Evolutionary conservation across 30 jellyfish, hydroid and myxozoan genomes (phyloP).

Genomic region (Thelohanellus kitauei): DNA sequence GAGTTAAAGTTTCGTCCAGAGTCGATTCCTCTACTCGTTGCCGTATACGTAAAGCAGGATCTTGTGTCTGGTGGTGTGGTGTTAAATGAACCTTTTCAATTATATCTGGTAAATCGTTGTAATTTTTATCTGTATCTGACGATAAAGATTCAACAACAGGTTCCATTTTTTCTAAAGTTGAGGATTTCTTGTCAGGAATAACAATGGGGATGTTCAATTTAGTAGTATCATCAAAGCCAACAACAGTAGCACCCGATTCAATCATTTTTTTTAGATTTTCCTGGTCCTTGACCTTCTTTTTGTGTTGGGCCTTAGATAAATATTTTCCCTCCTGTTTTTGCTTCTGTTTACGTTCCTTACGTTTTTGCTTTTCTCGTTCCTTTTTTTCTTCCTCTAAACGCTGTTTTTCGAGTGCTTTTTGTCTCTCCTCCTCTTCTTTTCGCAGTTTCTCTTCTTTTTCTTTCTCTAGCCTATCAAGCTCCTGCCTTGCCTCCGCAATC

Average conservation of each 20-base stretch:
- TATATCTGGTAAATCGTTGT: too few species aligned
- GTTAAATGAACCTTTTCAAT: too few species aligned
- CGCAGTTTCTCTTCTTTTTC: conserved; percentile 42
- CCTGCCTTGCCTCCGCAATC: conserved; percentile 34
- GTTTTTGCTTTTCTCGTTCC: conserved; percentile 53
- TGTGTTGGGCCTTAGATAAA: conserved; percentile 56
- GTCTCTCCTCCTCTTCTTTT: conserved; percentile 59
- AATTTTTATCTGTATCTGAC: too few species aligned
- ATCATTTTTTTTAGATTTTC: background rate
- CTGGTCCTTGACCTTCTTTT: conserved; percentile 3
- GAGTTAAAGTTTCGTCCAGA: conserved; percentile 5
- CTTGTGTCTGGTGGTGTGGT: background rate
- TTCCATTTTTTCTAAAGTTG: too few species aligned
- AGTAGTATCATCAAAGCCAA: background rate
- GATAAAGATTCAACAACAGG: too few species aligned
- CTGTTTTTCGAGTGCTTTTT: conserved; percentile 43
- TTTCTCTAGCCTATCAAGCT: conserved; percentile 28
- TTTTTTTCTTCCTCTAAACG: conserved; percentile 50
- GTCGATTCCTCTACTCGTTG: too few species aligned
- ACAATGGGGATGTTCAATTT: background rate
- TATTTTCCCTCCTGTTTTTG: conserved; percentile 65
- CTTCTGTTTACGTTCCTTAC: conserved; percentile 31
- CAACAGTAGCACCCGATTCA: background rate
- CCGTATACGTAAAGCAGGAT: too few species aligned
- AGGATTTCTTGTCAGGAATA: background rate